Base-by-base conservation (phyloP, 2,888 invertebrate genomes). In the Branchellion lobata region DNA sequence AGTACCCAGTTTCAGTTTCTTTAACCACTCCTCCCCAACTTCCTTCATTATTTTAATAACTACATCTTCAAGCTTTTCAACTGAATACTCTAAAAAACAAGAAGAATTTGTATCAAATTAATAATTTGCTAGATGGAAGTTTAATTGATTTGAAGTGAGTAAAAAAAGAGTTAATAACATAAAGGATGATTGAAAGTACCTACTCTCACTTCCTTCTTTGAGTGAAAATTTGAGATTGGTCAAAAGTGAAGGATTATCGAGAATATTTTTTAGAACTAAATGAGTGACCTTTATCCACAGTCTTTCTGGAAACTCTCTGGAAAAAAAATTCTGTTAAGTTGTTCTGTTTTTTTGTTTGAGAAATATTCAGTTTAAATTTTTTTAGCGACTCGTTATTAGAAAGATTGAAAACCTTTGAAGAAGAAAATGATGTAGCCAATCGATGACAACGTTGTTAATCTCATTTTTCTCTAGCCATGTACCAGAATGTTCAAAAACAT, bases 401-500 rank as follows among this genome's bases (percentile, higher is more conserved):
- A n/a, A n/a, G n/a, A n/a, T n/a, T n/a, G n/a, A n/a, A 24, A 57
- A 57, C 61, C 61, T 57, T 24, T 57, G 61, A 24, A 18, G 3
- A 57, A 57, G 61, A 57, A 57, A 57, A 57, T 57, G 61, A 18
- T 14, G 61, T 14, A 57, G 21, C 61, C 61, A 57, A 18, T 57
- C 61, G 5, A n/a, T 57, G n/a, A 57, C 5, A 3, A 57, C 61
- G 24, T n/a, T 24, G 21, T n/a, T 57, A 14, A 57, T 24, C 21
- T 57, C 61, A 18, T 57, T n/a, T 57, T 57, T n/a, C n/a, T 24
- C 21, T 14, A 18, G 21, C 61, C 61, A 57, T 5, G 61, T 57
- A 57, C 61, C 21, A 24, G 61, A 57, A 24, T 57, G 61, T 57
- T 57, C 61, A n/a, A 57, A 57, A 57, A 57, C 61, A 24, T 8